Base-by-base conservation (phyloP, 2,113 vertebrate species). In the Pomatostomus ruficeps region DNA sequence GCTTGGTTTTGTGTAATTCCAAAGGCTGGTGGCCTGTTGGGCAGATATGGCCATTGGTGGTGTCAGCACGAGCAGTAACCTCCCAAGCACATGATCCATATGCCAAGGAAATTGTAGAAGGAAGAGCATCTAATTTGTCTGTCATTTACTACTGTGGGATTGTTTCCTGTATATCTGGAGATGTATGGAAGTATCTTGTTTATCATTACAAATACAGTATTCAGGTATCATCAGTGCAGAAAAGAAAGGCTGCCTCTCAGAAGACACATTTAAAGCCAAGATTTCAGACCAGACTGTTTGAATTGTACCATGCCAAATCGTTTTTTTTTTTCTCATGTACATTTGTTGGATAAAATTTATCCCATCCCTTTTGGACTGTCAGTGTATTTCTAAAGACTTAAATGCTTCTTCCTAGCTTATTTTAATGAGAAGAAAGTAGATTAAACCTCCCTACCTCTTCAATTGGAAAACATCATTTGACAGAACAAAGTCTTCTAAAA, bases 401-500 rank as follows among this genome's bases (percentile, higher is more conserved):
- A 95, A 48, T 75, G 42, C 66, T 63, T 74, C 63, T 74, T 54
- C 63, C 42, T 71, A 67, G 33, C 26, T 84, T 80, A 35, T 80
- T 89, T 79, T 77, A 80, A 63, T 79, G 58, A 77, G 67, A 70
- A 93, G 65, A 74, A 85, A 40, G 38, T 59, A 86, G 42, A 38
- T 77, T 83, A 85, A 88, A 70, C 67, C 26, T 90, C 33, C 54
- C 54, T 85, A 58, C 51, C 51, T 83, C 63, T 82, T 96, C 67
- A 46, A 0, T 61, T 91, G 81, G 66, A 80, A 85, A 94, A 83
- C 65, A 70, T 43, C 9, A 33, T 86, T 83, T 86, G 72, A 88
- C n/a, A 77, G 88, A 93, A 85, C 67, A 75, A 79, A 92, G 55
- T 93, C 48, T 90, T 77, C 72, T 84, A 62, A 65, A 95, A 71